Base-by-base conservation (phyloP, 2,113 vertebrate species). In the Lampris megalopsis region DNA sequence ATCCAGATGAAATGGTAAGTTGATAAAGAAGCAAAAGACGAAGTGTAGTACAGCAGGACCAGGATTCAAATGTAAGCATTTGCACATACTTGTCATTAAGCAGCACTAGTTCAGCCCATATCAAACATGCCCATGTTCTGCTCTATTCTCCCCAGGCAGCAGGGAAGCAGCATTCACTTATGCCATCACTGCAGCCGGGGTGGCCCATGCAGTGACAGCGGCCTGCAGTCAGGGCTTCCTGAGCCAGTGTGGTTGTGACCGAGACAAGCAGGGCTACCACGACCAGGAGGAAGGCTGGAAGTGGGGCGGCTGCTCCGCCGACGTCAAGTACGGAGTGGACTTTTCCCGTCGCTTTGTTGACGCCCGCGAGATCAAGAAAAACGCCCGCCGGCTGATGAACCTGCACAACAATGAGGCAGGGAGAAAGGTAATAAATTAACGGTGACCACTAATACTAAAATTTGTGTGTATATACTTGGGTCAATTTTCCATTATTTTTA, bases 321-420 rank as follows among this genome's bases (percentile, higher is more conserved):
- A 99, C 63, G 94, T 99, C 86, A 97, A 96, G 92, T 99, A 99
- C 3, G 98, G 98, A 79, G 95, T 99, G 66, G 97, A 99, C 89
- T 98, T 99, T 94, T 99, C 98, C 63, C 94, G 96, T 52, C 96
- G 96, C 90, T 99, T 99, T 64, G 97, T 99, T 53, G 98, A 99
- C 11, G 98, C 98, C 61, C 94, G 98, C 0, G 98, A 99, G 95
- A 97, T 99, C 81, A 98, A 95, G 94, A 99, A 99, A 92, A 99
- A 97, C 24, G 96, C 97, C 2, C 92, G 98, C 35, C 94, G 97
- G 72, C 96, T 99, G 80, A 99, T 99, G 98, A 99, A 99, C 93
- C 96, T 99, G 69, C 98, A 99, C 95, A 99, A 99, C 94, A 99
- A 99, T 11, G 97, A 98, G 90, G 98, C 97, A 0, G 98, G 98